Evolutionary conservation across 2,888 invertebrate species (phyloP), one percentile per base, ranked within the genome.

Genomic region (Drosophila mulleri): DNA sequence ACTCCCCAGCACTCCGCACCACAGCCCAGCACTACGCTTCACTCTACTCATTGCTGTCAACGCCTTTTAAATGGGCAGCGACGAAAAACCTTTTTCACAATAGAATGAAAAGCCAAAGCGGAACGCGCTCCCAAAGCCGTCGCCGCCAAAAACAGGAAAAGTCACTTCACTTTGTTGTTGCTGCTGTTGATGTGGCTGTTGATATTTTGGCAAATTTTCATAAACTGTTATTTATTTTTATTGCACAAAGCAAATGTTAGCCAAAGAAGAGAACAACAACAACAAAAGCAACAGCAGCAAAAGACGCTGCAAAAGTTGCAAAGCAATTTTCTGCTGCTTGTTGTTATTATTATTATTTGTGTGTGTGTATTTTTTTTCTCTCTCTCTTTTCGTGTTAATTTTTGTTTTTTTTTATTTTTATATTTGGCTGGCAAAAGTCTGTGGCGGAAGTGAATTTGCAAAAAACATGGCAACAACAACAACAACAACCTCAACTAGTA

Each of bases 181-280:
- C 26, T 53, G 59, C 29, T 69, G 64, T 48, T 67, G 37, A 32
- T 58, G 54, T 68, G 65, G 60, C 65, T 82, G 82, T 76, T 86
- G 80, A 82, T 88, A 88, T 89, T 88, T 86, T 86, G 86, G 88
- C 86, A 87, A 87, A 87, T 89, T 86, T 87, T 88, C 90, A 89
- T 88, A 86, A 86, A 89, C 89, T 86, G 78, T 83, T 86, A 86
- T 83, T 88, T 89, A 88, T 88, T 81, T 86, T 80, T 78, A 86
- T 86, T 77, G 83, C 89, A 88, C 76, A 78, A 84, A 74, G 73
- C 83, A 83, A 88, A 79, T 75, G 60, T 65, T 65, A 62, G 72
- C 67, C 70, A 70, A 74, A 67, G 58, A 52, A 67, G 45, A 3
- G 2, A 20, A 7, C 18, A 32, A 32, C 9, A 32, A 32, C 9